Base-by-base conservation (phyloP, 1,140 invertebrate genomes). In the Schmidtea mediterranea region DNA sequence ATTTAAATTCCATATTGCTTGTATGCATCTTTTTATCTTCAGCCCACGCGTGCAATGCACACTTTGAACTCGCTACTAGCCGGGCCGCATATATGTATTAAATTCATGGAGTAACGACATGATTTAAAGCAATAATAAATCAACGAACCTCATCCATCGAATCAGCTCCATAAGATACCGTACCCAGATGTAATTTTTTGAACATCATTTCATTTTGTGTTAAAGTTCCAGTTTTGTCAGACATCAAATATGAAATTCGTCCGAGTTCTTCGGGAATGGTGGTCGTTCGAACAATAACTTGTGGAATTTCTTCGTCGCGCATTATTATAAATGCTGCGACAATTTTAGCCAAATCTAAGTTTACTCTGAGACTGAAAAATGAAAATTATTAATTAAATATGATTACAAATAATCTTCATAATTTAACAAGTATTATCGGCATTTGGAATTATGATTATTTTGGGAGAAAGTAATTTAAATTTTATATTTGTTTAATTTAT, bases 261-360 rank as follows among this genome's bases (percentile, higher is more conserved):
- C 87, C 87, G 2, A 65, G 51, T 66, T 98, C 90, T 69, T 98
- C 92, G 0, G 89, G 83, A 55, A 98, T 97, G 1, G 89, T 97
- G 0, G 86, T 94, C 38, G 81, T 89, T n/a, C 92, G 71, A 48
- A 92, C 87, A n/a, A 92, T 81, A 0, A 86, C 92, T 2, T 82
- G 84, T 41, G 76, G 73, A 53, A 97, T 90, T 54, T 80, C 74
- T 50, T 80, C 76, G 66, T 98, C 90, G 51, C 77, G 72, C 59
- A 89, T 82, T 55, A 98, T 95, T 55, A 80, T 77, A 78, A 81
- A 95, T 0, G 89, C 82, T 62, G 97, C 97, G 59, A 83, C 92
- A 0, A 79, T 77, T 68, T 97, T 97, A 1, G 86, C 87, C 80
- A 97, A 87, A 58, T 98, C 92, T 49, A 97, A 71, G 69, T 98